Evolutionary conservation across 1,140 invertebrate species (phyloP).

Genomic region (Sycobia sp.): DNA sequence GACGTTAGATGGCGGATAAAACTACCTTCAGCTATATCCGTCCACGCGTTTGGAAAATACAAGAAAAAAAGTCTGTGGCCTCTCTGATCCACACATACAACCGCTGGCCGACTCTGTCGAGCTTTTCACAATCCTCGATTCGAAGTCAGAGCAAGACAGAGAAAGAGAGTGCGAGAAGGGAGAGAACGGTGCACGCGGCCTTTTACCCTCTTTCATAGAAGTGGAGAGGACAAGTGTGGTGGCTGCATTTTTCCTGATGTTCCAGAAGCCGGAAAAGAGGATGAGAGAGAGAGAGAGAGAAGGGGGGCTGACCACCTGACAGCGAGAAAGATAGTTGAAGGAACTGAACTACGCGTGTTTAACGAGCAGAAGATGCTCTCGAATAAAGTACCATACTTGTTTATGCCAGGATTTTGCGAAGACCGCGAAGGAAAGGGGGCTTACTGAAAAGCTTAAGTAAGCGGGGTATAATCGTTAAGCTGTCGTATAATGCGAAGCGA

Average conservation of each 20-base stretch:
- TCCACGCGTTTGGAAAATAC: conserved; percentile 13
- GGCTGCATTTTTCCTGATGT: neutral
- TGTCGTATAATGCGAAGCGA: no score
- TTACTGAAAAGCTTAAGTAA: no score
- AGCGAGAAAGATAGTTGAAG: neutral
- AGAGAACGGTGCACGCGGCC: neutral
- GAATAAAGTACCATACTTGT: neutral
- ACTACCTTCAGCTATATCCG: conserved; percentile 24
- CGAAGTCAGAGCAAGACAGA: neutral
- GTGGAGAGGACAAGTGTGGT: neutral
- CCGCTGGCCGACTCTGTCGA: conserved; percentile 16
- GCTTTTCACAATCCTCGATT: conserved; percentile 7
- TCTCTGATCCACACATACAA: no score
- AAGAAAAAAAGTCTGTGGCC: conserved; percentile 37
- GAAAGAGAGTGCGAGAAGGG: neutral
- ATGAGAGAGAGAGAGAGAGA: no score
- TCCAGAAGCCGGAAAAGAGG: neutral
- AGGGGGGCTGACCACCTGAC: neutral
- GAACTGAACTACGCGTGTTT: neutral
- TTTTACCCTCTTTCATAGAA: neutral
- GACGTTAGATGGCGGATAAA: conserved; percentile 42
- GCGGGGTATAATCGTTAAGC: no score
- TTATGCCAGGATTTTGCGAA: neutral
- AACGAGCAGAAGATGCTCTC: neutral
- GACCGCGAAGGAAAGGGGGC: no score